Percentiles rank a stretch among this genome's conserved stretches.
Evolutionary conservation across 1,140 invertebrate genomes (phyloP).

Genomic region (Ectropis grisescens): DNA sequence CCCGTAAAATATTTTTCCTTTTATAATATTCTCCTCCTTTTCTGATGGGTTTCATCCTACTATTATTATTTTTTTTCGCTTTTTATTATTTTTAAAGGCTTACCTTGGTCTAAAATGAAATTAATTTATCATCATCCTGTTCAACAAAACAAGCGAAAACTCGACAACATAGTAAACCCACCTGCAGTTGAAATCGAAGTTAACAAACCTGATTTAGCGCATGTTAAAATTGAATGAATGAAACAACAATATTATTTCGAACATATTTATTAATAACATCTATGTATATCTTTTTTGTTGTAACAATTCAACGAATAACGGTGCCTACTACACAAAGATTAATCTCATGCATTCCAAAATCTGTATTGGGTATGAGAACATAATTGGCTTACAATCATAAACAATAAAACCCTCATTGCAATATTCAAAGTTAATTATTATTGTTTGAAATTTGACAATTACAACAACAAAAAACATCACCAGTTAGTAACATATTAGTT

Average conservation of each 20-base stretch:
- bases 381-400: slow-evolving; percentile 23
- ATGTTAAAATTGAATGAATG: too few species aligned
- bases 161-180: too few species aligned
- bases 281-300: slow-evolving; percentile 45
- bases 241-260: slow-evolving; percentile 35
- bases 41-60: too few species aligned
- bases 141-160: too few species aligned
- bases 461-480: slow-evolving; percentile 1
- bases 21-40: too few species aligned
- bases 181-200: too few species aligned
- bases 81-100: too few species aligned
- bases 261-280: slow-evolving; percentile 63
- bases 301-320: slow-evolving; percentile 45
- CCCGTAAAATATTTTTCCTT: too few species aligned
- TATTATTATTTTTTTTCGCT: too few species aligned
- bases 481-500: slow-evolving; percentile 1
- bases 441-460: slow-evolving; percentile 14
- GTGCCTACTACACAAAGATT: slow-evolving; percentile 15
- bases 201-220: too few species aligned
- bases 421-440: slow-evolving; percentile 2
- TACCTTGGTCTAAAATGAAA: too few species aligned
- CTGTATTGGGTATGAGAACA: slow-evolving; percentile 11
- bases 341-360: slow-evolving; percentile 20
- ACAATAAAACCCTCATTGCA: slow-evolving; percentile 12
- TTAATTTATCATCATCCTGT: too few species aligned